Percentiles rank a stretch among this genome's conserved stretches.
These are phyloP conservation scores for Eira barbara DNA, from an alignment of 2,113 vertebrate species.

Conservation along the genomic window DNA sequence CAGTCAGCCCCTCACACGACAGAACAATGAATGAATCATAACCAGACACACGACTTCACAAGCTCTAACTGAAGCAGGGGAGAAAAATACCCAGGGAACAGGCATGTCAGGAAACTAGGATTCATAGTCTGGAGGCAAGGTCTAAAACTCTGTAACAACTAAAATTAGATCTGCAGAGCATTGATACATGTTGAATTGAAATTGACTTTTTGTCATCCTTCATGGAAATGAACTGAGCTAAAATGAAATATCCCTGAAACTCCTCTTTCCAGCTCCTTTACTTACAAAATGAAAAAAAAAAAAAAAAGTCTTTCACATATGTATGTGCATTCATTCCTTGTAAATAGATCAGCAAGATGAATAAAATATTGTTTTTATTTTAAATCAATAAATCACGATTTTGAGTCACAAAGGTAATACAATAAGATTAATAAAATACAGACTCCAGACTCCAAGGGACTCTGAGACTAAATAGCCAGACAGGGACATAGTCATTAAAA, in stretches of 20 bases:
- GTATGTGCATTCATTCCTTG: background rate
- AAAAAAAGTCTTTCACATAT: background rate
- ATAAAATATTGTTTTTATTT: background rate
- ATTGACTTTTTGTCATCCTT: slow-evolving; percentile 22
- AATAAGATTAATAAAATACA: background rate
- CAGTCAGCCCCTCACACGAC: background rate
- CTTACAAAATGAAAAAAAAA: background rate
- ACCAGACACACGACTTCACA: background rate
- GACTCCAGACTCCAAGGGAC: background rate
- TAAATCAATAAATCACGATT: background rate
- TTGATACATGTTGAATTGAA: background rate
- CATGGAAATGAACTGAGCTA: background rate
- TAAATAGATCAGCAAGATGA: background rate
- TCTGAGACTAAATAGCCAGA: background rate
- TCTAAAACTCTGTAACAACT: background rate
- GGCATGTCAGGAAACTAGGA: background rate
- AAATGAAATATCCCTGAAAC: slow-evolving; percentile 1
- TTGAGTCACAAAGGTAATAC: background rate
- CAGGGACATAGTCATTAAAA: background rate
- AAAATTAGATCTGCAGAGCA: slow-evolving; percentile 16
- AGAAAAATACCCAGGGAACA: background rate
- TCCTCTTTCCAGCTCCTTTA: background rate
- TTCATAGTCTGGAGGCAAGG: background rate
- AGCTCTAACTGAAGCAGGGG: background rate
- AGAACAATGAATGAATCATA: background rate